Conservation (phyloP, 2,113 vertebrate genomes). For the Circaetus cinerascens region DNA sequence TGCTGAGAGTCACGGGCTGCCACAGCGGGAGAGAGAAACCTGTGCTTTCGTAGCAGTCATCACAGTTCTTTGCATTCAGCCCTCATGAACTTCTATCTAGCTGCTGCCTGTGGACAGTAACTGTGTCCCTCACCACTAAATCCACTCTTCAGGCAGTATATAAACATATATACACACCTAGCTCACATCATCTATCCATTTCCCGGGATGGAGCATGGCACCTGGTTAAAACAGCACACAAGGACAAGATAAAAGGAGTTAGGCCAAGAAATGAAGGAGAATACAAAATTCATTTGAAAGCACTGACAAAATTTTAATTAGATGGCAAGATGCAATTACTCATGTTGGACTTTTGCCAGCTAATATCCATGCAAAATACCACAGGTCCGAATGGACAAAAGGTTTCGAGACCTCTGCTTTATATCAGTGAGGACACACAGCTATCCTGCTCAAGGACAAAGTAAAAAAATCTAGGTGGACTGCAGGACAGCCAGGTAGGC, state of each 20-base stretch:
- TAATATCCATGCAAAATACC: neutral
- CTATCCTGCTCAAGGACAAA: neutral
- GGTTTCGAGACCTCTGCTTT: neutral
- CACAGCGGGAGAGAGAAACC: neutral
- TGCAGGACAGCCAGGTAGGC: neutral
- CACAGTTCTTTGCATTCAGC: neutral
- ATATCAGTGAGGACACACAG: neutral
- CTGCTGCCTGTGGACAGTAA: rapidly evolving
- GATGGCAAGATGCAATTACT: neutral
- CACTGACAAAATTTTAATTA: neutral
- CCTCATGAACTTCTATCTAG: neutral
- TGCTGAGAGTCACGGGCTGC: neutral
- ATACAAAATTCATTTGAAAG: neutral
- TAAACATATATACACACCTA: neutral
- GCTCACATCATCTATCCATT: rapidly evolving
- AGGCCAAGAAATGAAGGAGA: neutral
- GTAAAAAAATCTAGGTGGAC: neutral
- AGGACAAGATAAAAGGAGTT: neutral
- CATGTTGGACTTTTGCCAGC: neutral
- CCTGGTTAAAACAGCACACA: neutral
- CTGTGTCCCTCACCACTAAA: neutral
- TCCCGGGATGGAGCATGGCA: neutral
- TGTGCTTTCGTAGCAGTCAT: neutral
- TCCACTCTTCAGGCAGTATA: neutral
- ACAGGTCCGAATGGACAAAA: neutral